These are phyloP conservation scores for Hydractinia symbiolongicarpus DNA, from an alignment of 30 jellyfish, hydroid and myxozoan genomes.

Conservation along the genomic window DNA sequence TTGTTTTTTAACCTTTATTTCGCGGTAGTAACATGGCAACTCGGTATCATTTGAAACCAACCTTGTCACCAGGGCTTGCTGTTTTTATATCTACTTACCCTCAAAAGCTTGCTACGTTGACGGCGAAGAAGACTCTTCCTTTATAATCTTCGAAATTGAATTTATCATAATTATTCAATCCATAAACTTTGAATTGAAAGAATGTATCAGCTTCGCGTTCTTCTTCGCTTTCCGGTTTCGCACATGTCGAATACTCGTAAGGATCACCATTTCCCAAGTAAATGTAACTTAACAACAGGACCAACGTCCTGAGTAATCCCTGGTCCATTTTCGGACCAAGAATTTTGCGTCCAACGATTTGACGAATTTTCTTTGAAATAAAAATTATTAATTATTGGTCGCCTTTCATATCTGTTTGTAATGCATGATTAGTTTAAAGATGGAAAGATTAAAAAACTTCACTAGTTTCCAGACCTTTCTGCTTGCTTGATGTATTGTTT, in stretches of 20 bases:
- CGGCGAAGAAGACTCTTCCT: slow-evolving; percentile 80
- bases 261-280: slow-evolving; percentile 49
- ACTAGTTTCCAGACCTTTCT: too few relatives aligned
- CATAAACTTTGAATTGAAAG: slow-evolving; percentile 61
- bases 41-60: background rate
- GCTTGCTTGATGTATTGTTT: too few relatives aligned
- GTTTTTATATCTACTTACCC: slow-evolving; percentile 34
- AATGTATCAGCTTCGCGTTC: slow-evolving; percentile 19
- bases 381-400: too few relatives aligned
- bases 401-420: too few relatives aligned
- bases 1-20: too few relatives aligned
- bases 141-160: slow-evolving; percentile 36
- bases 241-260: slow-evolving; percentile 71
- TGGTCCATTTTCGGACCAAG: background rate
- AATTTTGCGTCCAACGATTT: background rate
- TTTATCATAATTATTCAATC: slow-evolving; percentile 33
- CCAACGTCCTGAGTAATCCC: background rate
- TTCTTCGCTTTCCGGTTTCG: slow-evolving; percentile 55
- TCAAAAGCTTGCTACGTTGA: slow-evolving; percentile 95
- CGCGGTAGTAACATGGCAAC: too few relatives aligned
- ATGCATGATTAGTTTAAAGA: too few relatives aligned
- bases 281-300: background rate
- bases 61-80: background rate
- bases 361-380: background rate
- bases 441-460: too few relatives aligned